These are phyloP conservation scores for Sebastes trivittatus DNA, from an alignment of 2,797 vertebrate genomes.

Conservation along the genomic window DNA sequence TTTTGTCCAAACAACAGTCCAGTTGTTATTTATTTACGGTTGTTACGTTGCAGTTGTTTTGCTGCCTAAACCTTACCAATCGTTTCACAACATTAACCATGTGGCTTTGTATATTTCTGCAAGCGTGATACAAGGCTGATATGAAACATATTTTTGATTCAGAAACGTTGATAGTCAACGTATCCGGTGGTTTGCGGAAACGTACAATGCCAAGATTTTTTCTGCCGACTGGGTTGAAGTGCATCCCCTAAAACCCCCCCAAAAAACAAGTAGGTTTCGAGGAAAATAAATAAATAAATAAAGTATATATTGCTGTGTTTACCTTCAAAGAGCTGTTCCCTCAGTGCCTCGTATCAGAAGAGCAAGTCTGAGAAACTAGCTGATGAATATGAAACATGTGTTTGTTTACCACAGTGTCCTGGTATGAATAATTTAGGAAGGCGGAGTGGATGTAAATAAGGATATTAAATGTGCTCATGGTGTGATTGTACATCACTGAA, in stretches of 20 bases:
- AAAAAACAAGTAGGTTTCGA: not conserved
- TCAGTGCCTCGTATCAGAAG: not conserved
- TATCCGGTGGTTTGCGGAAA: no score
- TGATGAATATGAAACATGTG: constrained; percentile 8
- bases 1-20: no score
- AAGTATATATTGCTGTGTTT: not conserved
- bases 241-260: not conserved
- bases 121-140: no score
- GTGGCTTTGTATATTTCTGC: no score
- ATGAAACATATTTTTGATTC: no score
- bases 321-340: not conserved
- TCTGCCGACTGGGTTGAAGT: not conserved
- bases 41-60: accelerated
- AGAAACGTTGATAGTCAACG: no score
- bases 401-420: constrained; percentile 12
- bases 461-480: not conserved
- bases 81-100: no score
- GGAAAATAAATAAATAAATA: not conserved
- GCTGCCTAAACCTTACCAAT: no score
- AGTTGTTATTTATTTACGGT: no score
- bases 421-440: constrained; percentile 15
- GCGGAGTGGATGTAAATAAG: constrained; percentile 2
- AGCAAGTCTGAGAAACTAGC: not conserved
- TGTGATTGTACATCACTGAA: not conserved
- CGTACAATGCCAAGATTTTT: not conserved